Conservation (phyloP, 1,140 invertebrate genomes). For the Penaeus vannamei region DNA sequence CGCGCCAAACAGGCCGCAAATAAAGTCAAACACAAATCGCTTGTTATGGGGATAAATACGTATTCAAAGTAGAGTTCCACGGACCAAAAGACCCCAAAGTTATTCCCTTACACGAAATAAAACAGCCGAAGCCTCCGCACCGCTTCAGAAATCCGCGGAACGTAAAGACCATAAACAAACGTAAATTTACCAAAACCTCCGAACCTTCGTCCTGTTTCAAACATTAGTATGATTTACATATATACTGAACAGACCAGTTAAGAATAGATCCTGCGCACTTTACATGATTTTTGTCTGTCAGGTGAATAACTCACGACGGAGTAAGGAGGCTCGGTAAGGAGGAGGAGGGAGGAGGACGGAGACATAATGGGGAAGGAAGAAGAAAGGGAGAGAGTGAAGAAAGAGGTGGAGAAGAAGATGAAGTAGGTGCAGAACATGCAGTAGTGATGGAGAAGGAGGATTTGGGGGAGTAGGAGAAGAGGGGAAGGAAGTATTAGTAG, state of each 20-base stretch:
- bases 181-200: conserved; percentile 60
- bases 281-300: conserved; percentile 63
- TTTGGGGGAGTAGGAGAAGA: background rate
- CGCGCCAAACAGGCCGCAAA: no score
- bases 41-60: no score
- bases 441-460: background rate
- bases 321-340: background rate
- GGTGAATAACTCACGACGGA: conserved; percentile 53
- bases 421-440: no score
- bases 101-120: no score
- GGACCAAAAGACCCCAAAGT: no score
- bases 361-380: background rate
- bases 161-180: conserved; percentile 33
- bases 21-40: no score
- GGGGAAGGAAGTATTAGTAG: background rate
- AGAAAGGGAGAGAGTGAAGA: background rate
- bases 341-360: background rate
- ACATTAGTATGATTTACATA: conserved; percentile 63
- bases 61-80: no score
- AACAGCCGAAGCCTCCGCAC: no score
- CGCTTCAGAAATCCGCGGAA: background rate
- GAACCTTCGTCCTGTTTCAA: conserved; percentile 49
- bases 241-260: conserved; percentile 58
- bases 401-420: background rate
- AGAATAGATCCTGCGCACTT: conserved; percentile 55